Evolutionary conservation across 1,140 invertebrate genomes (phyloP), one percentile per base, ranked within the genome.

Genomic region (Platyscapa corneri): DNA sequence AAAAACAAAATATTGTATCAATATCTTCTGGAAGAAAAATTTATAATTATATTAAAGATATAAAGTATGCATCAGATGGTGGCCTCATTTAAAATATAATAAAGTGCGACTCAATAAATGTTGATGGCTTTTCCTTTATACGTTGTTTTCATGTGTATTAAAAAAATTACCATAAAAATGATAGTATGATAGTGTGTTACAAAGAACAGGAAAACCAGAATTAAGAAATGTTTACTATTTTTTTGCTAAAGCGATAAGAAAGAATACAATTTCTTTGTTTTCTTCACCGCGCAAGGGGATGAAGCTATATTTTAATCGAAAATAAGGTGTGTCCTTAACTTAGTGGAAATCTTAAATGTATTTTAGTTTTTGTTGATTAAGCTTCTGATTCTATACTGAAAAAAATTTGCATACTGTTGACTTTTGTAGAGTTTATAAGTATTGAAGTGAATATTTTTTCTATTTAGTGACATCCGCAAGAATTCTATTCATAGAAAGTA

Each of bases 391-490:
- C 53, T n/a, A 60, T 42, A 84, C 39, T 74, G 32, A 32, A n/a
- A 70, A 67, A 32, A 53, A 70, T 56, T 67, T 67, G 60, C 18
- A 70, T 56, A 60, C 64, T 74, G 76, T 34, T 67, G 37, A 34
- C 78, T 42, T 53, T 72, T 80, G 20, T 67, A 78, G 74, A 78
- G n/a, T 60, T 74, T 79, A 27, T 78, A 76, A 76, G 60, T 79
- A 79, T 79, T 79, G 34, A 84, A 67, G 83, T 79, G 76, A 84
- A 79, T 74, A 84, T 79, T 81, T 81, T 49, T 81, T 67, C 16
- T 80, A 42, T 65, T 53, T 53, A 32, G n/a, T 42, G 6, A 72
- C 30, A 34, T 16, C 27, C 10, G 20, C 49, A 56, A 81, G 16
- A 37, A 39, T 67, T 67, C 46, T 72, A 32, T 75, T n/a, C 74